Percentiles rank a stretch among this genome's conserved stretches.
Evolutionary conservation across 2,888 invertebrate species (phyloP).

Genomic region (Eupeodes luniger): DNA sequence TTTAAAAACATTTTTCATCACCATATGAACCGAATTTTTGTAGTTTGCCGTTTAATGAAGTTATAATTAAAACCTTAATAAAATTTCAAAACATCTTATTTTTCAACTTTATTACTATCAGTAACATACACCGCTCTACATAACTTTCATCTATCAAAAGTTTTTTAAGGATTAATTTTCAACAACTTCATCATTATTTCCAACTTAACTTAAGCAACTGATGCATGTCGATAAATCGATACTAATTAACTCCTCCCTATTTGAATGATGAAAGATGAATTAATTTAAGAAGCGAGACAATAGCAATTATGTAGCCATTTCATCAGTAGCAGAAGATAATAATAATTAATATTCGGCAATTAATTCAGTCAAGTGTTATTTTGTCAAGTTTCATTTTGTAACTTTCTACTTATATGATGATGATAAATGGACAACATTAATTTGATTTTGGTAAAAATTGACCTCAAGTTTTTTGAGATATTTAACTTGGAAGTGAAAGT

Average conservation of each 20-base stretch:
- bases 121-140: too few species aligned
- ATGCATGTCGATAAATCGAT: background rate
- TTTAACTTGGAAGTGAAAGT: background rate
- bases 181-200: background rate
- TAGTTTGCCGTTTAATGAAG: too few species aligned
- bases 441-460: background rate
- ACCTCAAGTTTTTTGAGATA: background rate
- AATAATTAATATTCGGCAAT: constrained; percentile 6
- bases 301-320: constrained; percentile 17
- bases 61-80: too few species aligned
- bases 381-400: background rate
- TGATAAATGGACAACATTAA: background rate
- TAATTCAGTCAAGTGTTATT: constrained; percentile 10
- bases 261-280: background rate
- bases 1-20: too few species aligned
- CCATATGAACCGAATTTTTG: too few species aligned
- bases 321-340: background rate
- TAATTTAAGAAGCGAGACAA: background rate
- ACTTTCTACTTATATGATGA: too few species aligned
- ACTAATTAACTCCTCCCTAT: background rate
- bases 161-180: background rate
- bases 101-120: too few species aligned
- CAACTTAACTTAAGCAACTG: background rate
- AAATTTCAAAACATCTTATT: too few species aligned
- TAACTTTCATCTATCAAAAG: background rate